These are phyloP conservation scores for Onthophagus sagittarius DNA, from an alignment of 2,888 invertebrate genomes.

Conservation along the genomic window DNA sequence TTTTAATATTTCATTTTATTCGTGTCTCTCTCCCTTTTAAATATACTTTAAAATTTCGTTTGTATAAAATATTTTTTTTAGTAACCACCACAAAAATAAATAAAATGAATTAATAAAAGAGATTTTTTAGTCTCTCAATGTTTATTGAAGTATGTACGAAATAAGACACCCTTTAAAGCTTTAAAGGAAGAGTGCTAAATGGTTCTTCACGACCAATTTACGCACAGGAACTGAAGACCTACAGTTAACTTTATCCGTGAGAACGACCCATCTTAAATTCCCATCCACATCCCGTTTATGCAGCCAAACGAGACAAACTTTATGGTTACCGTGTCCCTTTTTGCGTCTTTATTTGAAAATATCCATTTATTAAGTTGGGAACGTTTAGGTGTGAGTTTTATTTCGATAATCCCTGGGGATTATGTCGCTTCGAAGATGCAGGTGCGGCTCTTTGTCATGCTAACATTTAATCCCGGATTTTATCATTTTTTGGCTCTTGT, in stretches of 20 bases:
- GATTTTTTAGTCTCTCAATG: not conserved
- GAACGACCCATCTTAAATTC: not conserved
- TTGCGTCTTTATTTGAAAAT: not conserved
- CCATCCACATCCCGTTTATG: not conserved
- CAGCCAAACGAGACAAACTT: not conserved
- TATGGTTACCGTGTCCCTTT: not conserved
- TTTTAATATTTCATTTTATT: too few relatives aligned
- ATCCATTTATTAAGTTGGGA: not conserved
- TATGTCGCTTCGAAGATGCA: not conserved
- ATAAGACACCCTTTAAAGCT: not conserved
- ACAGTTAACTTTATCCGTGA: not conserved
- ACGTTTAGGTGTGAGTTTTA: not conserved
- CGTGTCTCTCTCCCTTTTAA: too few relatives aligned
- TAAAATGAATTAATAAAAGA: too few relatives aligned
- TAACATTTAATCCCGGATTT: not conserved
- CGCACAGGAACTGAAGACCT: not conserved
- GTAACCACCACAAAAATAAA: too few relatives aligned
- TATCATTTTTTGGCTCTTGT: not conserved
- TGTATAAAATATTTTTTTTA: too few relatives aligned
- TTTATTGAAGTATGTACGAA: not conserved
- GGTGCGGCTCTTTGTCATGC: not conserved
- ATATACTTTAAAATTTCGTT: too few relatives aligned
- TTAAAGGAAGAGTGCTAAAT: not conserved
- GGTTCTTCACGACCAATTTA: not conserved
- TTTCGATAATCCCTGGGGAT: not conserved